A percentile compares a stretch with the other conserved stretches of the same genome.
Conservation (phyloP, 1,140 invertebrate genomes). For the Hesperophylax magnus region DNA sequence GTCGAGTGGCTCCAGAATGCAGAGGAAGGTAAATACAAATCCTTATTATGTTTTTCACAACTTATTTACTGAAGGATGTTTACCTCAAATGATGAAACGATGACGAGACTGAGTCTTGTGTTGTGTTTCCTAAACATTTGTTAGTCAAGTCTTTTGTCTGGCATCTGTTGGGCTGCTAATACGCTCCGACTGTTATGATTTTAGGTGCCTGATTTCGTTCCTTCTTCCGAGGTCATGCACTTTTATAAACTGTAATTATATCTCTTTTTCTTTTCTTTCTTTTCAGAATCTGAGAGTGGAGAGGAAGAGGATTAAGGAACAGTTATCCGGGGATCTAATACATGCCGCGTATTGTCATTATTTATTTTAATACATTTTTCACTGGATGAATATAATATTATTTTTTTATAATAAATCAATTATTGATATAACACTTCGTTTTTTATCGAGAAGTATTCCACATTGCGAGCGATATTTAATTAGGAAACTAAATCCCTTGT, state of each 20-base stretch:
- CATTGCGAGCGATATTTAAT: not conserved
- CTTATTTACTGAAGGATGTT: not conserved
- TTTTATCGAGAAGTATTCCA: slow-evolving; percentile 41
- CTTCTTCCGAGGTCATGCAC: not conserved
- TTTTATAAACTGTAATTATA: not conserved
- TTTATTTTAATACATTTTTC: slow-evolving; percentile 45
- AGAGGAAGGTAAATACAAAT: slow-evolving; percentile 80
- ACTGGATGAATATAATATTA: slow-evolving; percentile 42
- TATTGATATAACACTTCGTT: slow-evolving; percentile 33
- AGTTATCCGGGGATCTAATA: not conserved
- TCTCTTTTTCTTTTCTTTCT: not conserved
- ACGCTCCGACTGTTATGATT: slow-evolving; percentile 21
- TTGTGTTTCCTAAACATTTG: not conserved
- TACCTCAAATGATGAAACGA: slow-evolving; percentile 46
- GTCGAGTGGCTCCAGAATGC: slow-evolving; percentile 97
- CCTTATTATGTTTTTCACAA: not conserved
- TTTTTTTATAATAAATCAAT: slow-evolving; percentile 42
- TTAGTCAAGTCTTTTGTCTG: slow-evolving; percentile 37
- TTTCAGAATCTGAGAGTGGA: slow-evolving; percentile 57
- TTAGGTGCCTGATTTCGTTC: slow-evolving; percentile 34
- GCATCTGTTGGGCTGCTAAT: not conserved
- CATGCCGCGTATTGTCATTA: slow-evolving; percentile 33
- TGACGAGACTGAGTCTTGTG: slow-evolving; percentile 51
- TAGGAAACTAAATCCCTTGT: not conserved
- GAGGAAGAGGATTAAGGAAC: slow-evolving; percentile 54